Evolutionary conservation across 2,888 invertebrate species (phyloP), one percentile per base, ranked within the genome.

Genomic region (Nesidiocoris tenuis): DNA sequence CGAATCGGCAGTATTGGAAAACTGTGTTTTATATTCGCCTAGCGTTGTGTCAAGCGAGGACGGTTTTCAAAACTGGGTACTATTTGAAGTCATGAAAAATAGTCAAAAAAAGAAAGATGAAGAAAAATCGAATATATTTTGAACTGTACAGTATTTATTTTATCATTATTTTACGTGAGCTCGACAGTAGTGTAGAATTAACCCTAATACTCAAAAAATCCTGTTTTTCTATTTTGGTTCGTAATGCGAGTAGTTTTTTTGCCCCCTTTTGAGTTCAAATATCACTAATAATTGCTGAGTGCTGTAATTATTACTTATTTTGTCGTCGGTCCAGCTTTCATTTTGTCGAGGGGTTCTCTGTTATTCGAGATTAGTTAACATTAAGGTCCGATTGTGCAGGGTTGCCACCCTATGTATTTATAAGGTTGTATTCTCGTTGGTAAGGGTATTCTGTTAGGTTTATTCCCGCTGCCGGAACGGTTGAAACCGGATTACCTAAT

Each of bases 111-210:
- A 17, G 17, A 70, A 70, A 70, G 25, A 57, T n/a, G 23, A 23
- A 67, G 21, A 19, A 16, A 66, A 57, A 68, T 12, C 23, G 57
- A 70, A 17, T 70, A 70, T 70, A 70, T 70, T 70, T 70, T 70
- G 56, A 59, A 57, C 70, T 70, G 70, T 70, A 70, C 70, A 70
- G 70, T 70, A 70, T 70, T 70, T 70, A 70, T 70, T 70, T 70
- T 70, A 59, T 21, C 57, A 70, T 70, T 70, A 70, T 70, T 70
- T 70, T 70, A 25, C 24, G 70, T 57, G 54, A 59, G 21, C 18
- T 39, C 17, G 54, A 70, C 56, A 23, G 59, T 70, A 70, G 70
- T 70, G 57, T 54, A 54, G 24, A 70, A 59, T 59, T 25, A 59
- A 70, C 59, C 22, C 21, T 59, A 70, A 70, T 70, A 70, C 70